A percentile compares a stretch with the other conserved stretches of the same genome.
These are phyloP conservation scores for Metridium senile DNA, from an alignment of 92 coral and sea anemone species.

Conservation along the genomic window DNA sequence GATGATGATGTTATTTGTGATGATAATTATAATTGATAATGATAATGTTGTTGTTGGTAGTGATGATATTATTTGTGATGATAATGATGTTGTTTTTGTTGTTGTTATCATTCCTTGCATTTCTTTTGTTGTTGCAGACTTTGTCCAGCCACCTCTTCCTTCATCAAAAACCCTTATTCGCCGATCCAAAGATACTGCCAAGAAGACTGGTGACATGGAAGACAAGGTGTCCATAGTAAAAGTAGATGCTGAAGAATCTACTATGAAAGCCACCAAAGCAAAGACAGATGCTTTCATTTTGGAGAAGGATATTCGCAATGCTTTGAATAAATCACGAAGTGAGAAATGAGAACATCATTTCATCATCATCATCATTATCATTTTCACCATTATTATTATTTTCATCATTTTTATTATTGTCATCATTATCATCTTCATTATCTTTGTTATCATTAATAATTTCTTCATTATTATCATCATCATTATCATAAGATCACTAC, in stretches of 20 bases:
- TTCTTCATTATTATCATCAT: too few species aligned
- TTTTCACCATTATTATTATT: too few species aligned
- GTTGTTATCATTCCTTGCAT: background rate
- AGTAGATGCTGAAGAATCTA: conserved; percentile 41
- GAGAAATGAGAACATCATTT: background rate
- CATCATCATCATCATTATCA: too few species aligned
- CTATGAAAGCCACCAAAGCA: conserved; percentile 49
- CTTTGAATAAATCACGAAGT: conserved; percentile 74
- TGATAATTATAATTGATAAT: too few species aligned
- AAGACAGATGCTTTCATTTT: conserved; percentile 64
- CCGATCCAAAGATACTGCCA: conserved; percentile 38
- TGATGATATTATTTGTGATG: background rate
- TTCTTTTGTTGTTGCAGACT: conserved; percentile 8
- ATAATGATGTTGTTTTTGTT: background rate
- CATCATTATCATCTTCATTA: too few species aligned
- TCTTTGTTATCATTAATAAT: too few species aligned
- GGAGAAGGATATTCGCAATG: conserved; percentile 64
- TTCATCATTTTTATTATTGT: too few species aligned
- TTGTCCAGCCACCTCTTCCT: conserved; percentile 15
- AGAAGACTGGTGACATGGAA: conserved; percentile 16
- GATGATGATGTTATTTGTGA: too few species aligned
- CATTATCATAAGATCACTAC: too few species aligned
- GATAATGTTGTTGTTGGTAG: background rate
- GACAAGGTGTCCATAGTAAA: conserved; percentile 12
- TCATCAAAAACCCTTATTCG: conserved; percentile 32